Evolutionary conservation across 2,888 invertebrate genomes (phyloP).

Genomic region (Phortica magna): DNA sequence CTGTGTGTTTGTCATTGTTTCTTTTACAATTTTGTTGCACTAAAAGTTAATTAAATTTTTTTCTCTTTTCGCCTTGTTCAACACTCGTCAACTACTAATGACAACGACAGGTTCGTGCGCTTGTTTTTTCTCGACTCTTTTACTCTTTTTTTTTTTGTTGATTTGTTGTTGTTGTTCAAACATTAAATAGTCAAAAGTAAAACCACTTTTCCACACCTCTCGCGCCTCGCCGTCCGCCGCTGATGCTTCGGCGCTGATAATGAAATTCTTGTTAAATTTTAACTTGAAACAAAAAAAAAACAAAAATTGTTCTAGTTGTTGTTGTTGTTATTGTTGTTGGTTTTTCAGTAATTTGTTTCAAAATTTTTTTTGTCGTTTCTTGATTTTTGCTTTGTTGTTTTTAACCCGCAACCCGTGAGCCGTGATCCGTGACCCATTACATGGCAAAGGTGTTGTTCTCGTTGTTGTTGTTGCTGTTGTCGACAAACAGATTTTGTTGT

Average conservation of each 20-base stretch:
- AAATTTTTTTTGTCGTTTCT: background rate
- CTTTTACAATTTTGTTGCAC: background rate
- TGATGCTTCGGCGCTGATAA: constrained; percentile 19
- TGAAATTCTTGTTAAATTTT: constrained; percentile 21
- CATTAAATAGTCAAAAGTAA: background rate
- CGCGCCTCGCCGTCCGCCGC: background rate
- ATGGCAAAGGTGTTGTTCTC: no score
- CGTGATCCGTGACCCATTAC: no score
- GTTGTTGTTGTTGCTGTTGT: background rate
- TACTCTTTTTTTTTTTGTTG: no score
- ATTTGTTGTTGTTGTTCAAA: no score
- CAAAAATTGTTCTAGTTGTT: background rate
- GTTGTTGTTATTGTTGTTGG: background rate
- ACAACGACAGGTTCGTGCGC: no score
- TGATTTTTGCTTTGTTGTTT: background rate
- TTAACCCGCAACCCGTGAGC: background rate
- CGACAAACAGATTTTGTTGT: background rate
- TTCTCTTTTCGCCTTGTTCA: background rate
- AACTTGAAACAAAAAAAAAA: background rate
- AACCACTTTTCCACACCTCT: background rate
- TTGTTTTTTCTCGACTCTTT: no score
- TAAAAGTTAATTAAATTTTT: background rate
- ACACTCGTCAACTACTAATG: no score
- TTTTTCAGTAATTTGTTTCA: background rate
- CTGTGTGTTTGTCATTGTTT: no score